Base-by-base conservation (phyloP, 30 jellyfish, hydroid and myxozoan genomes). In the Catostylus mosaicus region DNA sequence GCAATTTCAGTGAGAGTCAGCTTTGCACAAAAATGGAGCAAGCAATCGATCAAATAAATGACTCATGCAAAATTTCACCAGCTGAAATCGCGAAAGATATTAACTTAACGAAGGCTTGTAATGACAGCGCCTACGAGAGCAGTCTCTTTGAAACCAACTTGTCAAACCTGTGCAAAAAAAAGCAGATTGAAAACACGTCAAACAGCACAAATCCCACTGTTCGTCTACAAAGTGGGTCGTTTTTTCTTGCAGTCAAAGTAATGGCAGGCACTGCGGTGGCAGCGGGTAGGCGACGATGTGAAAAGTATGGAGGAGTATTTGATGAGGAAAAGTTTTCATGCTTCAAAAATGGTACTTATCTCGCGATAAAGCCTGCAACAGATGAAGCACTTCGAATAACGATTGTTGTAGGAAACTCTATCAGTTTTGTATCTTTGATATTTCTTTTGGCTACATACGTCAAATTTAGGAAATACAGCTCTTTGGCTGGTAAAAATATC, bases 221-320 rank as follows among this genome's bases (percentile, higher is more conserved):
- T 12, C 30, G 18, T 8, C 0, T 72, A 4, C 70, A 43, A 46
- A 72, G 70, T 32, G 56, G 56, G 4, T 30, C 76, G 1, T 65
- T 79, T 38, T 79, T 79, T 75, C 12, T 59, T 32, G 81, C 90
- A 37, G 50, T 79, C 34, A 79, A 79, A 65, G 66, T 75, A 6
- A 3, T 75, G 1, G 61, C 82, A 5, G 75, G 78, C 32, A 79
- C 90, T 5, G 82, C 70, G 8, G 40, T 43, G 10, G 82, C 23
- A 20, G 90, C 90, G 8, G 5, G 32, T 51, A 62, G 12, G 59
- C 26, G 82, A 30, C n/a, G 45, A 47, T 79, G 90, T 50, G n/a
- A 2, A 1, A 75, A 64, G 29, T 5, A n/a, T 29, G 75, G 83
- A 34, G 90, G 90, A 65, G 45, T 47, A 9, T 79, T 79, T 79